Evolutionary conservation across 2,888 invertebrate genomes (phyloP).

Genomic region (Lutraria lutraria): DNA sequence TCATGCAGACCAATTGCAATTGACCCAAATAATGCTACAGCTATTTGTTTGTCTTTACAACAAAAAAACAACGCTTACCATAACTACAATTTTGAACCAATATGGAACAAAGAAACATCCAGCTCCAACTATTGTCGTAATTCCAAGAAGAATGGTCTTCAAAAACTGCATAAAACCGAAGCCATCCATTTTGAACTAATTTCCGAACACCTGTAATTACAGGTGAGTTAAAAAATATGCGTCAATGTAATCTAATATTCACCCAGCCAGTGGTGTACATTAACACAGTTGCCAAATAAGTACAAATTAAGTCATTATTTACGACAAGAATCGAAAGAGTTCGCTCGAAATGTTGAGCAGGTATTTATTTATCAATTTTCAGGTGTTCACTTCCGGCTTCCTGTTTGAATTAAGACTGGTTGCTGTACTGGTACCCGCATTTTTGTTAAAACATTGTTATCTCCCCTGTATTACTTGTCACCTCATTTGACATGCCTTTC

Average conservation of each 20-base stretch:
- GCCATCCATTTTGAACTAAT: slow-evolving; percentile 37
- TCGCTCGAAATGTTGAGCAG: neutral
- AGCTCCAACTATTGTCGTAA: slow-evolving; percentile 19
- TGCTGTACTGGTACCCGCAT: neutral
- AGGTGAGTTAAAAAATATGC: neutral
- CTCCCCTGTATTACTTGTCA: neutral
- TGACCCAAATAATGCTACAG: no score
- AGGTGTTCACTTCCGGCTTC: slow-evolving; percentile 38
- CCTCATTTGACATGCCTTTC: neutral
- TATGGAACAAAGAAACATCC: slow-evolving; percentile 41
- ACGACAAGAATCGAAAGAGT: neutral
- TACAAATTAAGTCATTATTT: neutral
- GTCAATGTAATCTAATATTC: neutral
- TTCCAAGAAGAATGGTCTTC: slow-evolving; percentile 50
- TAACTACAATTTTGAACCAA: slow-evolving; percentile 54
- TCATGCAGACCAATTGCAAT: no score
- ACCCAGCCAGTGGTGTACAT: neutral
- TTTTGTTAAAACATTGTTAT: neutral
- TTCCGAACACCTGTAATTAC: slow-evolving; percentile 25
- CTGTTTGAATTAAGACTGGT: slow-evolving; percentile 25
- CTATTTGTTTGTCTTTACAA: neutral
- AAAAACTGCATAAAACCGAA: slow-evolving; percentile 44
- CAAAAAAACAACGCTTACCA: slow-evolving; percentile 26
- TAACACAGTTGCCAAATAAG: neutral
- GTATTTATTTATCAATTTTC: slow-evolving; percentile 12